Base-by-base conservation (phyloP, 2,888 invertebrate genomes). In the Xestia ashworthii region DNA sequence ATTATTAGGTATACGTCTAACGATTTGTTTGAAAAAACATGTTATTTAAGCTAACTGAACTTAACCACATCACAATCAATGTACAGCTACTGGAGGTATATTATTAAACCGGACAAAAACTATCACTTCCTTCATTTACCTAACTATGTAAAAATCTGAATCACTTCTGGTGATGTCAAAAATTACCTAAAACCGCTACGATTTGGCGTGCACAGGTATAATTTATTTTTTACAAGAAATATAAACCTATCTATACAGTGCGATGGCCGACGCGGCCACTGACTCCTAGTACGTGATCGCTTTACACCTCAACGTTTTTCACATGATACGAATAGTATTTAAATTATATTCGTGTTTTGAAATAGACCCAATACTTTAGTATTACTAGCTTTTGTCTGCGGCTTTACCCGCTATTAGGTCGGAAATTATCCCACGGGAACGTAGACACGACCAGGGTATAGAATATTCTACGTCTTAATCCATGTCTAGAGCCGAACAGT, bases 231-330 rank as follows among this genome's bases (percentile, higher is more conserved):
- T 74, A 72, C 55, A 78, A 82, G 70, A 77, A 72, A 67, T 65
- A 69, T 60, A 71, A 71, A 14, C 25, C 32, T 68, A 46, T 16
- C 32, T 78, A 66, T 66, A 74, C 65, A 87, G 85, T 74, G 76
- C 79, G 74, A 70, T 76, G 82, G 44, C 72, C 87, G 76, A 32
- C 32, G 41, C 77, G 87, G 87, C 12, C 83, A 82, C 55, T 88
- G 87, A 88, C 87, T 85, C 32, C 32, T 5, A 41, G 41, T 84
- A 82, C 84, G 75, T 81, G 84, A 86, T 79, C 53, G 69, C 75
- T 73, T 88, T 41, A 74, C 41, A 71, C 5, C 60, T 71, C 66
- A 71, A 60, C 16, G 68, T 82, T 68, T 71, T 71, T 71, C 41
- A 58, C 41, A 38, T 67, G 46, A 72, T 62, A 72, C 38, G 50